Conservation (phyloP, 2,113 vertebrate species). For the Capreolus pygargus region DNA sequence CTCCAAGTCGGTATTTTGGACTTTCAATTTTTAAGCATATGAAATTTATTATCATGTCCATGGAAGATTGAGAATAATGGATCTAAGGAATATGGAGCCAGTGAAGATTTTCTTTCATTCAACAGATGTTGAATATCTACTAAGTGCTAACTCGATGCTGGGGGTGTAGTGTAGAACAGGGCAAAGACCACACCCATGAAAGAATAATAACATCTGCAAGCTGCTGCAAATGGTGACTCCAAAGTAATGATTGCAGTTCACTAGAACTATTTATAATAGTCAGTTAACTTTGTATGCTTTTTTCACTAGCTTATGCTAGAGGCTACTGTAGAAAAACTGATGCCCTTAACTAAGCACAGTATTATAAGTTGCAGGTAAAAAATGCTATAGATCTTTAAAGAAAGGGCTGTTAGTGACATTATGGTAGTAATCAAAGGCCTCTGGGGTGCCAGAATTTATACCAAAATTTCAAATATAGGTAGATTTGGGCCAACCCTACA, state of each 20-base stretch:
- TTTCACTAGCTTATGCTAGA: background rate
- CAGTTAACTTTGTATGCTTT: background rate
- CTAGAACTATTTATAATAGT: background rate
- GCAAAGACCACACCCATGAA: rapidly evolving
- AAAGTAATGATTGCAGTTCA: background rate
- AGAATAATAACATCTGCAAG: background rate
- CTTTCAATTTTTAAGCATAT: background rate
- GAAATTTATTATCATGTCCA: background rate
- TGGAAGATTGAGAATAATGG: background rate
- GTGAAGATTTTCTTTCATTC: background rate
- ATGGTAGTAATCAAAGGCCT: background rate
- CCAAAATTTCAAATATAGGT: background rate
- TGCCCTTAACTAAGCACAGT: background rate
- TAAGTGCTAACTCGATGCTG: background rate
- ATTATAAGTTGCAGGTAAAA: background rate
- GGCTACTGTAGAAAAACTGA: background rate
- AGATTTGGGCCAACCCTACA: background rate
- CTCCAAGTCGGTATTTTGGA: background rate
- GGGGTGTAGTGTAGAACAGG: rapidly evolving
- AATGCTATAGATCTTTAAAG: background rate
- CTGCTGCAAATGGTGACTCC: background rate
- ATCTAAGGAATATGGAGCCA: background rate
- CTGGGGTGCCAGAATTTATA: background rate
- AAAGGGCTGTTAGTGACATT: background rate
- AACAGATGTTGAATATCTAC: background rate